Evolutionary conservation across 2,888 invertebrate genomes (phyloP), one percentile per base, ranked within the genome.

Genomic region (Cancer borealis): DNA sequence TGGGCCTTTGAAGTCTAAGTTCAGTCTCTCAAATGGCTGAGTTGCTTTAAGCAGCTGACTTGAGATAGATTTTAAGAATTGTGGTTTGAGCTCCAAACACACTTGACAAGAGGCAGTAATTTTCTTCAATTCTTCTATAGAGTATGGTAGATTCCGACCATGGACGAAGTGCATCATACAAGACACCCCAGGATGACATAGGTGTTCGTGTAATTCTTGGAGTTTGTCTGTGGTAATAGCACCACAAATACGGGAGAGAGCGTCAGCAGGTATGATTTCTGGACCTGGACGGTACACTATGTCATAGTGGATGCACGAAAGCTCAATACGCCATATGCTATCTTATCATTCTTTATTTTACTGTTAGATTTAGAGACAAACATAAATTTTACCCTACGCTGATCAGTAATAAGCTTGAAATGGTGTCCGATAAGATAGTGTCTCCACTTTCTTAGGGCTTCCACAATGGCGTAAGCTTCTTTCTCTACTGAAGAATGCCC

Each of bases 21-120:
- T n/a, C n/a, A n/a, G n/a, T n/a, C n/a, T n/a, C n/a, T n/a, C n/a
- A n/a, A n/a, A n/a, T n/a, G 94, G 94, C 6, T 94, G 91, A 60
- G 96, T 96, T 39, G 96, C 96, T 93, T 96, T 96, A 39, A 96
- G 93, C 21, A 96, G 92, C 21, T 45, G 88, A n/a, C 26, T 73
- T 6, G 54, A 66, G 10, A 8, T 17, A 17, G 30, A 45, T 66
- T 91, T 93, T 21, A 4, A 79, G 66, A 92, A 95, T 47, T n/a
- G n/a, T n/a, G n/a, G n/a, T n/a, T n/a, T n/a, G n/a, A n/a, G n/a
- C n/a, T n/a, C n/a, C n/a, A n/a, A n/a, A n/a, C n/a, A n/a, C n/a
- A n/a, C n/a, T n/a, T n/a, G n/a, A n/a, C n/a, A n/a, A n/a, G n/a
- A n/a, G n/a, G n/a, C n/a, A n/a, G n/a, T n/a, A n/a, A n/a, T n/a